These are phyloP conservation scores for Corticium candelabrum DNA, from an alignment of 37 sponge, comb jelly and placozoan genomes.

Conservation along the genomic window DNA sequence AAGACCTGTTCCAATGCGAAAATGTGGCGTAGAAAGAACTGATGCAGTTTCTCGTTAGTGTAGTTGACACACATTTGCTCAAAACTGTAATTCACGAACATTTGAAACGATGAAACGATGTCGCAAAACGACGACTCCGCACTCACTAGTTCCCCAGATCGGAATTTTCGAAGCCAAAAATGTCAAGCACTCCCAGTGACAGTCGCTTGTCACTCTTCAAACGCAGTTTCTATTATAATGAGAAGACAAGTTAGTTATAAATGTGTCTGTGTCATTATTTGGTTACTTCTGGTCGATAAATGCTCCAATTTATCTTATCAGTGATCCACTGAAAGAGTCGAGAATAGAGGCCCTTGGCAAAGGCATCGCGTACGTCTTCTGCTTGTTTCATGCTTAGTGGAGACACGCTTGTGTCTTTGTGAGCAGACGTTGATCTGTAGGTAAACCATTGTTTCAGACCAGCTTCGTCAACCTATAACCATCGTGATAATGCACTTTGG, in stretches of 20 bases:
- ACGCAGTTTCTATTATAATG: neutral
- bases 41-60: conserved; percentile 6
- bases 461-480: neutral
- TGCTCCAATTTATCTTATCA: neutral
- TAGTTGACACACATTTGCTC: conserved; percentile 8
- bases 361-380: neutral
- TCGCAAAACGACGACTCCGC: neutral
- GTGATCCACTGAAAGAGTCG: neutral
- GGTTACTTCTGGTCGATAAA: neutral
- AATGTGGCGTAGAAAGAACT: conserved; percentile 2
- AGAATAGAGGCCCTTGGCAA: conserved; percentile 2
- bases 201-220: neutral
- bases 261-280: neutral
- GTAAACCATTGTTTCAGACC: neutral
- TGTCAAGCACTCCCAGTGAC: conserved; percentile 2
- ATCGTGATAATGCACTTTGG: neutral
- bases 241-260: neutral
- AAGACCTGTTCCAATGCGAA: conserved; percentile 8
- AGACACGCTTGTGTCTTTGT: neutral
- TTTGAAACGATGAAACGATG: neutral
- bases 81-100: neutral
- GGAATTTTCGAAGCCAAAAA: conserved; percentile 11
- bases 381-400: neutral
- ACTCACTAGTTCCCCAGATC: conserved; percentile 6
- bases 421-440: conserved; percentile 1